These are phyloP conservation scores for Zoanthus sociatus DNA, from an alignment of 92 coral and sea anemone species.

Conservation along the genomic window DNA sequence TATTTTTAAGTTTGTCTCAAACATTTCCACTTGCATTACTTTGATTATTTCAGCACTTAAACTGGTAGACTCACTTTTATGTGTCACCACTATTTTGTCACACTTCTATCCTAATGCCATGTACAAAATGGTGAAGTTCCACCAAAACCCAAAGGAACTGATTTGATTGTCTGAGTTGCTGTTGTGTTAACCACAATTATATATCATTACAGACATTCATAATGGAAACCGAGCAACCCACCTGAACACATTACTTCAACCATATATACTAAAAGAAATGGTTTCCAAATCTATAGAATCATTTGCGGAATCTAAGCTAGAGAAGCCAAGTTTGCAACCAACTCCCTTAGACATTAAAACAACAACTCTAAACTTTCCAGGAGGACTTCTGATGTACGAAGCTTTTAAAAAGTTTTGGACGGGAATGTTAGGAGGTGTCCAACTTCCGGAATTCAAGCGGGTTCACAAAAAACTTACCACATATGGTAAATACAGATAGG, in stretches of 20 bases:
- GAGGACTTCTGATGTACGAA: background rate
- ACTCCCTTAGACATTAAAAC: background rate
- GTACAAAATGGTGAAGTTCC: conserved; percentile 29
- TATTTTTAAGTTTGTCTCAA: too few species aligned
- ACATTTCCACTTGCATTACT: too few species aligned
- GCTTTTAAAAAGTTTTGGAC: background rate
- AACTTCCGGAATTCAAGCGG: background rate
- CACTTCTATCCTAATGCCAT: too few species aligned
- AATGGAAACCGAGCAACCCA: background rate
- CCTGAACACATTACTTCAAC: background rate
- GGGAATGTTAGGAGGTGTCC: background rate
- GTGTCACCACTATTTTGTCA: conserved; percentile 56
- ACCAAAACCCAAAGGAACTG: conserved; percentile 49
- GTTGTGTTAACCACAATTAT: conserved; percentile 14
- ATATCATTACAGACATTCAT: conserved; percentile 1
- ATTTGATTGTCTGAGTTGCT: conserved; percentile 39
- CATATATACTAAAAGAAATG: background rate
- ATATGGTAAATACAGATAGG: background rate
- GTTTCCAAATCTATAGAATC: background rate
- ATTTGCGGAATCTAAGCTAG: background rate
- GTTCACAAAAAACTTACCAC: background rate
- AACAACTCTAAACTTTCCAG: background rate
- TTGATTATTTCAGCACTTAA: too few species aligned
- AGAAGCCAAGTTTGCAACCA: background rate
- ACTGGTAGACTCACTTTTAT: conserved; percentile 63